Conservation (phyloP, 1,140 invertebrate species). For the Drosophila hydei region DNA sequence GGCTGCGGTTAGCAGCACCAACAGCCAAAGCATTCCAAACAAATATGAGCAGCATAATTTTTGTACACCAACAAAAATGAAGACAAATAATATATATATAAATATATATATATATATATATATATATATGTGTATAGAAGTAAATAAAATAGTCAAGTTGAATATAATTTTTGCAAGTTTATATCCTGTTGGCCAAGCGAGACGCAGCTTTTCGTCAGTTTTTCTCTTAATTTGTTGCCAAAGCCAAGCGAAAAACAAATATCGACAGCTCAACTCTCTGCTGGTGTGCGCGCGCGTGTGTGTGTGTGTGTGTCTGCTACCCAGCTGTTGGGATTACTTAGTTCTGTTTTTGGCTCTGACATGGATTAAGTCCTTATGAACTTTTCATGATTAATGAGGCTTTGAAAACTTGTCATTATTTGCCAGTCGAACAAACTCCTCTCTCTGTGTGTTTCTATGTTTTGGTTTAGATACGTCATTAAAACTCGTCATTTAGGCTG, state of each 20-base stretch:
- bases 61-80: constrained; percentile 10
- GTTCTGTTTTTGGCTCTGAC: constrained; percentile 48
- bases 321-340: constrained; percentile 26
- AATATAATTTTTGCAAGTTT: constrained; percentile 22
- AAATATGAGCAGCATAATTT: constrained; percentile 79
- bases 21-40: constrained; percentile 67
- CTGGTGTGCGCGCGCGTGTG: background rate
- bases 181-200: background rate
- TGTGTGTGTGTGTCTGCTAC: background rate
- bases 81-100: constrained; percentile 1
- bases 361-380: constrained; percentile 68
- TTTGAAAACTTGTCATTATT: constrained; percentile 64
- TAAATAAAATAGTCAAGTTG: constrained; percentile 38
- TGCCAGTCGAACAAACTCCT: constrained; percentile 1
- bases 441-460: constrained; percentile 9
- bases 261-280: constrained; percentile 58
- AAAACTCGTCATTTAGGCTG: background rate
- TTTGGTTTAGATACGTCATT: constrained; percentile 9
- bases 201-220: constrained; percentile 59
- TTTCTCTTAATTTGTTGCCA: constrained; percentile 52
- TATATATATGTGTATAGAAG: background rate
- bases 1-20: constrained; percentile 54
- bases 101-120: no score
- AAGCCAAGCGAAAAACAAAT: constrained; percentile 64
- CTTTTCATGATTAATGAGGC: constrained; percentile 74